Conservation (phyloP, 2,888 invertebrate species). For the Dasypolia templi region DNA sequence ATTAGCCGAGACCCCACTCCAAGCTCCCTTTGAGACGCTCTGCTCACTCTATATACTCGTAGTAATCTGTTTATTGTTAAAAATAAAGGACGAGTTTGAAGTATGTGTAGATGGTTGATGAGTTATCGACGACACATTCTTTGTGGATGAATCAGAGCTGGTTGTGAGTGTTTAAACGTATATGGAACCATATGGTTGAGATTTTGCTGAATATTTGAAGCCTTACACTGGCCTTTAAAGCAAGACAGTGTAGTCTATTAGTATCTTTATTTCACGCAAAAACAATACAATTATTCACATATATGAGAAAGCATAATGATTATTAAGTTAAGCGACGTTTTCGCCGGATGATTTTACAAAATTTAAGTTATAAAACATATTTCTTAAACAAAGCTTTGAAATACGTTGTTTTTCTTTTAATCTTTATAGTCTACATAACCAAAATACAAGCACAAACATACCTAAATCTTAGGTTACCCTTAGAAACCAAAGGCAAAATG, state of each 20-base stretch:
- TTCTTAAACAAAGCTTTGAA: not conserved
- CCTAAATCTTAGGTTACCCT: not conserved
- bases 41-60: conserved; percentile 60
- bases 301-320: not conserved
- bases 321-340: not conserved
- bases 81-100: conserved; percentile 60
- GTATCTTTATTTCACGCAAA: not conserved
- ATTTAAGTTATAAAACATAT: too few relatives aligned
- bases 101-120: conserved; percentile 20
- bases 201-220: not conserved
- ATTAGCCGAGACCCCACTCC: conserved; percentile 70
- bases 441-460: not conserved
- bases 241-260: not conserved
- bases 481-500: not conserved
- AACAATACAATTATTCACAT: not conserved
- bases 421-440: too few relatives aligned
- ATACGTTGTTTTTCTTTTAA: not conserved
- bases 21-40: conserved; percentile 66
- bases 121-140: conserved; percentile 36
- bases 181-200: not conserved
- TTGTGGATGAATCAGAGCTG: conserved; percentile 38
- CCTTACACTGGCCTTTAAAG: not conserved
- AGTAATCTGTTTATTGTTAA: conserved; percentile 74
- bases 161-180: not conserved
- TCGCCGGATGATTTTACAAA: not conserved